These are phyloP conservation scores for Diaperis boleti DNA, from an alignment of 2,888 invertebrate species.

Conservation along the genomic window DNA sequence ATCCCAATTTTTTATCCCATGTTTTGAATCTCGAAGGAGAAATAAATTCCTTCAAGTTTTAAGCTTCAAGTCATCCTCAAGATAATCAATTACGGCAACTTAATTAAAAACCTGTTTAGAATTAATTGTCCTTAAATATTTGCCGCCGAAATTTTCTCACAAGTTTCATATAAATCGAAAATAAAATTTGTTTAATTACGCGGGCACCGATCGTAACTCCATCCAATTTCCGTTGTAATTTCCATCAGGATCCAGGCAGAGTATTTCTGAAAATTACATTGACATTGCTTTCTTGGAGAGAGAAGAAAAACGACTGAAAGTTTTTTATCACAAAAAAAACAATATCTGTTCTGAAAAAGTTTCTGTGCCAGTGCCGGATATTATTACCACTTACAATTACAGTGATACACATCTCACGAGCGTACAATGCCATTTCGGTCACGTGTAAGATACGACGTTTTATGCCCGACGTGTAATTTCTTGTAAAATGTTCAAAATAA, in stretches of 20 bases:
- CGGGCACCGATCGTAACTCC: slow-evolving; percentile 23
- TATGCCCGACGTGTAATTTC: no score
- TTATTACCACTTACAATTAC: no score
- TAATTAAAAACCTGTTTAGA: slow-evolving; percentile 6
- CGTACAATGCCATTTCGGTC: no score
- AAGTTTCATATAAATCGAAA: slow-evolving; percentile 9
- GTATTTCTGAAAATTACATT: slow-evolving; percentile 25
- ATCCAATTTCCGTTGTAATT: slow-evolving; percentile 32
- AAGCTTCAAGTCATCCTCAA: background rate
- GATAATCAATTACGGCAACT: background rate
- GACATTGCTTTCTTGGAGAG: background rate
- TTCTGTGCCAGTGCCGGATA: background rate
- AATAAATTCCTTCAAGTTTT: background rate
- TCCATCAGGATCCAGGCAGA: slow-evolving; percentile 20
- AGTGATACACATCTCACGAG: no score
- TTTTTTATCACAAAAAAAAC: no score
- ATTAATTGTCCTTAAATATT: background rate
- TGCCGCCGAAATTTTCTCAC: background rate
- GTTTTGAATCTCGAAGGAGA: background rate
- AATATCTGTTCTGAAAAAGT: background rate
- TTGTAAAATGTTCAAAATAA: no score
- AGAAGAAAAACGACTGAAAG: slow-evolving; percentile 4
- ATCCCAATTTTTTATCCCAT: background rate
- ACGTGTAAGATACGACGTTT: no score
- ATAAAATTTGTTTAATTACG: slow-evolving; percentile 32